Evolutionary conservation across 2,888 invertebrate species (phyloP).

Genomic region (Furcula furcula): DNA sequence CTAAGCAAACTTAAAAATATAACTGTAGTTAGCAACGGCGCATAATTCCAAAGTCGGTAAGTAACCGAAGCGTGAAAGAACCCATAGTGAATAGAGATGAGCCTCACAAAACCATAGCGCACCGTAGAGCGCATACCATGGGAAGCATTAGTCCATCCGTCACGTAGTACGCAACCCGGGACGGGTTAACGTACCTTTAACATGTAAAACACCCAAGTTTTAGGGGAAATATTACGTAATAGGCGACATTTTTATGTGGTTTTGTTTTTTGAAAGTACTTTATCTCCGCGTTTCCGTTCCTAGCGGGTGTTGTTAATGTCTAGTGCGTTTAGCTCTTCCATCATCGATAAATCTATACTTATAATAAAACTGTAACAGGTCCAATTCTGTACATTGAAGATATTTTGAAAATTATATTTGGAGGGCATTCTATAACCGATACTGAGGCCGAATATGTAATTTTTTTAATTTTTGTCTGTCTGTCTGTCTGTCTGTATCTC

Average conservation of each 20-base stretch:
- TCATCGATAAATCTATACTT: too few relatives aligned
- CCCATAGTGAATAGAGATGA: conserved; percentile 3
- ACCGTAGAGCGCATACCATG: conserved; percentile 2
- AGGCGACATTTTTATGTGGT: not conserved
- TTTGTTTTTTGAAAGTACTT: too few relatives aligned
- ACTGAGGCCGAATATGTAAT: too few relatives aligned
- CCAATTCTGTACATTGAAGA: too few relatives aligned
- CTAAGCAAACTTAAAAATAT: not conserved
- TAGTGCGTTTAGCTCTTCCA: too few relatives aligned
- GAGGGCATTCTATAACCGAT: too few relatives aligned
- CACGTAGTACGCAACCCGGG: conserved; percentile 8
- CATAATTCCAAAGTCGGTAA: not conserved
- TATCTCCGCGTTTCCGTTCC: too few relatives aligned
- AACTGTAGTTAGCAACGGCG: not conserved
- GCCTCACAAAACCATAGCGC: conserved; percentile 1
- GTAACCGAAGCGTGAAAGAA: conserved; percentile 1
- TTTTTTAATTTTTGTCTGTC: too few relatives aligned
- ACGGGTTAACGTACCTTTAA: conserved; percentile 6
- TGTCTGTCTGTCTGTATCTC: too few relatives aligned
- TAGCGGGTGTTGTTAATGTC: too few relatives aligned
- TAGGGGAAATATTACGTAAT: not conserved
- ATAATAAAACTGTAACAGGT: too few relatives aligned
- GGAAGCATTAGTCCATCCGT: conserved; percentile 3
- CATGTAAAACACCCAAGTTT: conserved; percentile 1
- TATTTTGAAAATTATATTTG: too few relatives aligned